Evolutionary conservation across 2,113 vertebrate species (phyloP).

Genomic region (Machaerirhynchus nigripectus): DNA sequence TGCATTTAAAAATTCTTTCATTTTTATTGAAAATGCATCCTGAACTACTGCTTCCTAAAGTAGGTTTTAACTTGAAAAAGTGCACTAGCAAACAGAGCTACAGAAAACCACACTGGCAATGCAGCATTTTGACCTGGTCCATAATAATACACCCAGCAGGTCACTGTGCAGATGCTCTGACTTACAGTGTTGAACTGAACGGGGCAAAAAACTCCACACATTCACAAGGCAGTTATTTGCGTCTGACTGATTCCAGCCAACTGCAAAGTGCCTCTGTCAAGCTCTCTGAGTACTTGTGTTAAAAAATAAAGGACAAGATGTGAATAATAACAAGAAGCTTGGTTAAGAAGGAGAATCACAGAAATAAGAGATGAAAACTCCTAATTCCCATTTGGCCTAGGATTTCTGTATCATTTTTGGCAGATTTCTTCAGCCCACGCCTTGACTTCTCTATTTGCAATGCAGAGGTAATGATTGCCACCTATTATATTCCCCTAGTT

Average conservation of each 20-base stretch:
- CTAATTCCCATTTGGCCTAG: not conserved
- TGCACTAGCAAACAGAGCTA: not conserved
- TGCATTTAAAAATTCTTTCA: not conserved
- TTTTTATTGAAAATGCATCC: not conserved
- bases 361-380: not conserved
- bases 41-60: not conserved
- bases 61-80: not conserved
- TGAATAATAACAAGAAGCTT: not conserved
- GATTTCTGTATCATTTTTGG: not conserved
- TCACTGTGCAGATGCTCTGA: not conserved
- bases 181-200: not conserved
- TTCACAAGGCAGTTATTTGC: not conserved
- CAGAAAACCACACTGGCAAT: not conserved
- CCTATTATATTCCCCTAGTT: not conserved
- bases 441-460: not conserved
- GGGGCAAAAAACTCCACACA: not conserved
- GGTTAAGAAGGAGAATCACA: not conserved
- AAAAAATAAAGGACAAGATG: not conserved
- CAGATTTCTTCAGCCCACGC: not conserved
- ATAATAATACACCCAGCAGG: accelerated
- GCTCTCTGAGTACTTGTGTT: not conserved
- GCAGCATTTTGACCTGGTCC: not conserved
- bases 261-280: not conserved
- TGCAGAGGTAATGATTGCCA: not conserved
- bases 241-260: not conserved